Evolutionary conservation across 2,888 invertebrate genomes (phyloP).

Genomic region (Chromoteleia sp.): DNA sequence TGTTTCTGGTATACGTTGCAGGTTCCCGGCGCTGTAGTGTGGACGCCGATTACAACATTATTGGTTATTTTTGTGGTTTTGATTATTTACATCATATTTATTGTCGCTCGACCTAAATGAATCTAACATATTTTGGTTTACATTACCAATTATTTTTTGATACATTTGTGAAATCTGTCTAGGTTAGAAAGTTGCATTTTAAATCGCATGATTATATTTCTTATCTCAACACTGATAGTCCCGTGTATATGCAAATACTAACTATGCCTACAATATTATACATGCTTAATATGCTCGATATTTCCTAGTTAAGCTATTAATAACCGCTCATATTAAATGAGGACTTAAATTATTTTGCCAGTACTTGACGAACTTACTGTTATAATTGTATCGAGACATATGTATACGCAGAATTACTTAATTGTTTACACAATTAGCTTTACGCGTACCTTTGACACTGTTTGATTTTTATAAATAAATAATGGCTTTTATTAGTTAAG

Average conservation of each 20-base stretch:
- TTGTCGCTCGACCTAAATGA: background rate
- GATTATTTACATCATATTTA: slow-evolving; percentile 11
- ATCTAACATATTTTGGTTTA: slow-evolving; percentile 1
- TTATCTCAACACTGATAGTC: slow-evolving; percentile 18
- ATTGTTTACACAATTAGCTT: slow-evolving; percentile 25
- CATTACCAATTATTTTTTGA: background rate
- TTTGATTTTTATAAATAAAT: slow-evolving; percentile 1
- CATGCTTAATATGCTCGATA: slow-evolving; percentile 44
- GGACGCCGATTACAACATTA: slow-evolving; percentile 28
- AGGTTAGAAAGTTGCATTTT: slow-evolving; percentile 2
- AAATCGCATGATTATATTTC: background rate
- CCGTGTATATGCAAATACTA: slow-evolving; percentile 23
- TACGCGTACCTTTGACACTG: background rate
- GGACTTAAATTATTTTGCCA: slow-evolving; percentile 40
- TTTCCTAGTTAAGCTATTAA: slow-evolving; percentile 63
- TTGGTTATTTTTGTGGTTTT: slow-evolving; percentile 35
- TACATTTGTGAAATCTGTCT: background rate
- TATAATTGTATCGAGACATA: slow-evolving; percentile 1
- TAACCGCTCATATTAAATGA: slow-evolving; percentile 62
- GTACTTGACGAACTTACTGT: slow-evolving; percentile 6
- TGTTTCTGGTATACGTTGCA: background rate
- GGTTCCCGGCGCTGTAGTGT: slow-evolving; percentile 4
- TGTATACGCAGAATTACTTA: background rate
- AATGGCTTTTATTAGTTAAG: background rate
- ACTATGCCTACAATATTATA: slow-evolving; percentile 17